A percentile compares a stretch with the other conserved stretches of the same genome.
These are phyloP conservation scores for Piscicola geometra DNA, from an alignment of 2,888 invertebrate genomes.

Conservation along the genomic window DNA sequence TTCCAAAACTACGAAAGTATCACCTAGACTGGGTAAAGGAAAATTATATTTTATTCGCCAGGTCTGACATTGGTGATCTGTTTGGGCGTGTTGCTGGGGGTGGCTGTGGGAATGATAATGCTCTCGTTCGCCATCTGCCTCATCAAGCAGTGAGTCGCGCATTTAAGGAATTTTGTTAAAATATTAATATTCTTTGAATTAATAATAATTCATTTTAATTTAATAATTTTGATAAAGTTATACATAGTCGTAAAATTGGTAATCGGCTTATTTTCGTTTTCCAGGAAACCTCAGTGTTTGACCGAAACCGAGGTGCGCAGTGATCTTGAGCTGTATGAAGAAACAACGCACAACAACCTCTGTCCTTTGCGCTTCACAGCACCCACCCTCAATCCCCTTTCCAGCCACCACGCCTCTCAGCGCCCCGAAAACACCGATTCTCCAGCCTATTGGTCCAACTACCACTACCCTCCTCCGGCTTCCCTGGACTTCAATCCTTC, in stretches of 20 bases:
- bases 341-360: conserved; percentile 1
- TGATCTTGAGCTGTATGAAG: conserved; percentile 27
- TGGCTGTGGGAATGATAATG: conserved; percentile 37
- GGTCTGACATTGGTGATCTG: conserved; percentile 36
- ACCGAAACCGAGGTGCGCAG: conserved; percentile 6
- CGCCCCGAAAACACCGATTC: neutral
- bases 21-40: too few relatives aligned
- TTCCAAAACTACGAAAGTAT: too few relatives aligned
- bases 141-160: conserved; percentile 34
- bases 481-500: neutral
- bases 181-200: neutral
- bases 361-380: conserved; percentile 23
- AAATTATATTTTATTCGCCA: conserved; percentile 14
- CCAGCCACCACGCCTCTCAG: neutral
- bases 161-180: neutral
- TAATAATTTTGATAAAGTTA: too few relatives aligned
- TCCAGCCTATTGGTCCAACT: conserved; percentile 18
- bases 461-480: conserved; percentile 3
- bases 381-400: neutral
- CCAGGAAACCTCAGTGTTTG: conserved; percentile 17
- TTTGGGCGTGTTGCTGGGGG: conserved; percentile 34
- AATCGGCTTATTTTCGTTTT: neutral
- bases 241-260: too few relatives aligned
- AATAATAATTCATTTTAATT: too few relatives aligned
- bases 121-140: conserved; percentile 35